Conservation (phyloP, 2,888 invertebrate species). For the Alcis repandata region DNA sequence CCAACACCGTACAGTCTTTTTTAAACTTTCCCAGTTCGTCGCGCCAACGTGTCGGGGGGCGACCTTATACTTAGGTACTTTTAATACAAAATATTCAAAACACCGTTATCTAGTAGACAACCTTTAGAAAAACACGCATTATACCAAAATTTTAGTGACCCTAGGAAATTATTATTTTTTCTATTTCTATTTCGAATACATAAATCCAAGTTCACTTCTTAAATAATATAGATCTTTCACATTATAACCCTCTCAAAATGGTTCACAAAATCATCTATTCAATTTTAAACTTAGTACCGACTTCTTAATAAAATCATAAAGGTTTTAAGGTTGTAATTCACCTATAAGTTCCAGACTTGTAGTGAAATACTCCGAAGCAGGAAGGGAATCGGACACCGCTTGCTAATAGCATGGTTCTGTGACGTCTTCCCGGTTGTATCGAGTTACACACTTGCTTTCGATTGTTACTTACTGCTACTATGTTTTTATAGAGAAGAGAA, state of each 20-base stretch:
- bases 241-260: neutral
- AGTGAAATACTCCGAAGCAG: slow-evolving; percentile 48
- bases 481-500: neutral
- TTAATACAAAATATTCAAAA: no score
- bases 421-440: slow-evolving; percentile 22
- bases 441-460: slow-evolving; percentile 11
- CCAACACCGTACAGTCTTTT: no score
- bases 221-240: neutral
- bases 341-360: neutral
- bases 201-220: no score
- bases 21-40: no score
- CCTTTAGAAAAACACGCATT: no score
- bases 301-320: neutral
- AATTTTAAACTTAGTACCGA: neutral
- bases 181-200: no score
- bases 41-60: no score
- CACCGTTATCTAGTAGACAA: no score
- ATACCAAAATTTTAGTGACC: no score
- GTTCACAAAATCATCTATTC: neutral
- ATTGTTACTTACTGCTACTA: slow-evolving; percentile 16
- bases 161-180: no score
- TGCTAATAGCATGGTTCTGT: slow-evolving; percentile 62
- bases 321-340: neutral
- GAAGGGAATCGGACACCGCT: slow-evolving; percentile 74
- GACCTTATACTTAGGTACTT: no score